phyloP scores from a whole-genome alignment of 37 sponge, comb jelly and placozoan genomes.

The Axinella damicornis region DNA sequence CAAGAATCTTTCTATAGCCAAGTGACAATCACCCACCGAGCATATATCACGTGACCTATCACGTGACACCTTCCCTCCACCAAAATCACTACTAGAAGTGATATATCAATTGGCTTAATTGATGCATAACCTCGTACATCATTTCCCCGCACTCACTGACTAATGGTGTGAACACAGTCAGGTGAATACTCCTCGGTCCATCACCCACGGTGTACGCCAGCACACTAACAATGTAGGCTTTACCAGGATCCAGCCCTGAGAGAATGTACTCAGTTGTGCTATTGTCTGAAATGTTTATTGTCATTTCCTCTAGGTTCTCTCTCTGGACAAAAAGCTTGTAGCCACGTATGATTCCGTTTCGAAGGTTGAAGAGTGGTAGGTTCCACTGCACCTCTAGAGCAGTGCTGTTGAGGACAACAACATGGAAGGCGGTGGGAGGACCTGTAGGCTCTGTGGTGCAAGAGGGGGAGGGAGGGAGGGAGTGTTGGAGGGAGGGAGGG shows the following conservation, averaged over 20 bases:
- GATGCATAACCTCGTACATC: no score
- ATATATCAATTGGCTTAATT: no score
- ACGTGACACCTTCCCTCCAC: no score
- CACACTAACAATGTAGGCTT: slow-evolving; percentile 20
- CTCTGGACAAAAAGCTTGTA: slow-evolving; percentile 20
- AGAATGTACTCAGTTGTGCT: slow-evolving; percentile 1
- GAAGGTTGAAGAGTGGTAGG: neutral
- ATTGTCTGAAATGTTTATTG: neutral
- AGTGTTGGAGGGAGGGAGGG: no score
- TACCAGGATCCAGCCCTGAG: slow-evolving; percentile 7
- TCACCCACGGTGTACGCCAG: slow-evolving; percentile 50
- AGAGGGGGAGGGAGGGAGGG: neutral
- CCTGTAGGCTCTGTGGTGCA: slow-evolving; percentile 18
- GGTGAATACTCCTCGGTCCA: slow-evolving; percentile 36
- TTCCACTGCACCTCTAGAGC: slow-evolving; percentile 32
- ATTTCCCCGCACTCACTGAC: no score
- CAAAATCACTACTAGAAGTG: no score
- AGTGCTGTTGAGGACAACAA: slow-evolving; percentile 30
- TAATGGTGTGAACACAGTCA: slow-evolving; percentile 18
- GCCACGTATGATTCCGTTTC: slow-evolving; percentile 37
- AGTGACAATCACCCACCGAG: no score
- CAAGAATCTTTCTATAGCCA: no score
- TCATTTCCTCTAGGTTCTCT: neutral
- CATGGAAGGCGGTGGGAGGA: slow-evolving; percentile 33
- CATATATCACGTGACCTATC: no score